Evolutionary conservation across 2,888 invertebrate species (phyloP).

Genomic region (Syrista parreyssii): DNA sequence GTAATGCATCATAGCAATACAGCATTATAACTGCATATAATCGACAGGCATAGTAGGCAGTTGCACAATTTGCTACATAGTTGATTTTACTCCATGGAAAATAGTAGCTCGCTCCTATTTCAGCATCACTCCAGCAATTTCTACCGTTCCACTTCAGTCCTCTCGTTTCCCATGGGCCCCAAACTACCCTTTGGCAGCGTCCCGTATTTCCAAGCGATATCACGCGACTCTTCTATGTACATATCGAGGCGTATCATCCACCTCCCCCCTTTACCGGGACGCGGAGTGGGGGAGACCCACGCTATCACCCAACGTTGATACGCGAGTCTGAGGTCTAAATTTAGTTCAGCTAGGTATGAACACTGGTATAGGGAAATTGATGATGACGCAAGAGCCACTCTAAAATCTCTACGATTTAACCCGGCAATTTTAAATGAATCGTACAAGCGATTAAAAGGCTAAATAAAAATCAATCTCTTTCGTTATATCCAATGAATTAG

Average conservation of each 20-base stretch:
- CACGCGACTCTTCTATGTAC: neutral
- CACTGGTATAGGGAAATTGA: neutral
- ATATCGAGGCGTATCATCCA: neutral
- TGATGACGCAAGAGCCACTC: neutral
- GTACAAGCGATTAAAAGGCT: neutral
- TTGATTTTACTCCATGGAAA: constrained; percentile 36
- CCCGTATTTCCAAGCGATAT: neutral
- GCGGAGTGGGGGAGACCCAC: too few relatives aligned
- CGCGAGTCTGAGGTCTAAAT: neutral
- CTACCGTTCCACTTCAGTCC: constrained; percentile 13
- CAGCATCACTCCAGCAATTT: neutral
- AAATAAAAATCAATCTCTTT: neutral
- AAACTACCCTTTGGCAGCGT: neutral
- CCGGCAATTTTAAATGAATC: neutral
- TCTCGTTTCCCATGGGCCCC: constrained; percentile 5
- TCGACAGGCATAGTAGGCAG: constrained; percentile 20
- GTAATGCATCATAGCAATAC: neutral
- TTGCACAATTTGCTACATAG: constrained; percentile 34
- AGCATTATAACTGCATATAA: neutral
- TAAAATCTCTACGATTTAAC: neutral
- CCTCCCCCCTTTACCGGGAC: neutral
- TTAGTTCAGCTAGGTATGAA: neutral
- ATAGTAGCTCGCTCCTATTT: constrained; percentile 27
- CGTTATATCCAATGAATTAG: neutral
- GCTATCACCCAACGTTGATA: neutral